Evolutionary conservation across 2,888 invertebrate genomes (phyloP), one percentile per base, ranked within the genome.

Genomic region (Helleia helle): DNA sequence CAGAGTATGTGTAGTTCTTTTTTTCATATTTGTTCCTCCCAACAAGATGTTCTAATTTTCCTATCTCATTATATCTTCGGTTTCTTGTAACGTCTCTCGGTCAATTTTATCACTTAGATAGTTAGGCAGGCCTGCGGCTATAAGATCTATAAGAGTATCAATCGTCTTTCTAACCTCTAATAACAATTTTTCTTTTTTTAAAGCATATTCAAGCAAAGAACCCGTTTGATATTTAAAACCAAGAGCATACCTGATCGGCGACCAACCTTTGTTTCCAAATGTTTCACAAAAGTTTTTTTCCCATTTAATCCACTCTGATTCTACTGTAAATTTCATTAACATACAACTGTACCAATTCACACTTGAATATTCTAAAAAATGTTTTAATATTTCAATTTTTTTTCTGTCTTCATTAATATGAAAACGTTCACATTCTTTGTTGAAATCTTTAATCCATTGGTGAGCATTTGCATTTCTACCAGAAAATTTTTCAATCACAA

Each of bases 401-500:
- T 13, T 7, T 1, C 12, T 7, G 13, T 28, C 12, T 4, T 28
- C 1, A 7, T 28, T 8, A 4, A 28, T 28, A 3, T 13, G 12
- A 28, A 28, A 13, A 2, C 28, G 2, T 6, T 6, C 8, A 13
- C 28, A 12, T 13, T 28, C 13, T 2, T 1, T 13, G 8, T 28
- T 13, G 28, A 28, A 28, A 4, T 6, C 7, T 7, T 7, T 2
- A 2, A 27, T 27, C 27, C 27, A 27, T 7, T 27, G 27, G 5
- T 26, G 1, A 1, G 5, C 26, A 11, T 5, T 26, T n/a, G n/a
- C n/a, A n/a, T 3, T 18, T 34, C 27, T 48, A 2, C 34, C 26
- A 8, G 27, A 42, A 22, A 51, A 49, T 40, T 51, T 48, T 9
- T 42, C 38, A 12, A 38, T 36, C 12, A 42, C 14, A 28, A 44